These are phyloP conservation scores for Parelbella ahira DNA, from an alignment of 2,888 invertebrate genomes.

Conservation along the genomic window DNA sequence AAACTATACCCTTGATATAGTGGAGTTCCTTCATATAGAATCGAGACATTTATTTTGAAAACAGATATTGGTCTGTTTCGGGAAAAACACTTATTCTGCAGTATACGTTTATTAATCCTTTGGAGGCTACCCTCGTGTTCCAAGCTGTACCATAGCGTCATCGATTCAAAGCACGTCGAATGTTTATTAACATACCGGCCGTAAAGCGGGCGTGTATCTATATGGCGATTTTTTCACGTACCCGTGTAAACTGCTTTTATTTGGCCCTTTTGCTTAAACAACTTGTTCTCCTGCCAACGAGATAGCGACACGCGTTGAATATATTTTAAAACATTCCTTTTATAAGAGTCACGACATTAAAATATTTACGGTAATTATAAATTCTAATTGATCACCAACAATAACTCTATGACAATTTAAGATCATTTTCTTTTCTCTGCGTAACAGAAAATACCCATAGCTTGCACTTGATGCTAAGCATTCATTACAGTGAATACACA, in stretches of 20 bases:
- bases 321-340: no score
- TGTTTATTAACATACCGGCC: slow-evolving; percentile 74
- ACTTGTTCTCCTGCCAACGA: slow-evolving; percentile 27
- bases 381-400: no score
- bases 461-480: no score
- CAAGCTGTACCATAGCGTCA: slow-evolving; percentile 42
- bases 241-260: slow-evolving; percentile 57
- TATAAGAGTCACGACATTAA: no score
- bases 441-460: no score
- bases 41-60: no score
- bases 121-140: slow-evolving; percentile 29
- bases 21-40: no score
- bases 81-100: slow-evolving; percentile 8
- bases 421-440: no score
- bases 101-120: slow-evolving; percentile 30
- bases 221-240: slow-evolving; percentile 61
- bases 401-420: no score
- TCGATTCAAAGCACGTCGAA: slow-evolving; percentile 65
- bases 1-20: no score
- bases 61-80: slow-evolving; percentile 6
- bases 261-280: slow-evolving; percentile 45
- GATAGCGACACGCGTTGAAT: background rate
- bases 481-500: no score
- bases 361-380: no score
- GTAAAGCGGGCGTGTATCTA: slow-evolving; percentile 62